phyloP scores from a whole-genome alignment of 2,797 vertebrate genomes.

The Propithecus deckenii region DNA sequence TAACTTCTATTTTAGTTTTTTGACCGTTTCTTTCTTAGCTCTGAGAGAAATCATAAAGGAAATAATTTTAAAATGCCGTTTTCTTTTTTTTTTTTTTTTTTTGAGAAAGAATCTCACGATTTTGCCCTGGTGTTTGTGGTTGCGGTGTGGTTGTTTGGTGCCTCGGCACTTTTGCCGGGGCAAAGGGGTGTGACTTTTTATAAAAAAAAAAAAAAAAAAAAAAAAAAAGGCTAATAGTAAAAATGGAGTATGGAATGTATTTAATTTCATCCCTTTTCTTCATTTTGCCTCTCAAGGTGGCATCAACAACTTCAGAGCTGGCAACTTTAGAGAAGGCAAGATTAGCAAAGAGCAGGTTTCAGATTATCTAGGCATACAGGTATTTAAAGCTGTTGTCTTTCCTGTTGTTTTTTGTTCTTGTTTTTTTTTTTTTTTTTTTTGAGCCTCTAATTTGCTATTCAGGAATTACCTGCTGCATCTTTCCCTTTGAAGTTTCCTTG shows the following conservation, averaged over 20 bases:
- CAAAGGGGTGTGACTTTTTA: too few relatives aligned
- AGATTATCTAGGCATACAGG: neutral
- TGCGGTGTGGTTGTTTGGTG: too few relatives aligned
- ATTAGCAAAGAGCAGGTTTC: neutral
- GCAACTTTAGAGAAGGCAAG: neutral
- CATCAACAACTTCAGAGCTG: neutral
- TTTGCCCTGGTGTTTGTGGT: too few relatives aligned
- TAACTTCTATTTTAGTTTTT: too few relatives aligned
- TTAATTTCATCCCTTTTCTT: neutral
- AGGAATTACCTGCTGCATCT: neutral
- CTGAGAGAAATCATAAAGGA: too few relatives aligned
- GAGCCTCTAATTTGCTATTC: neutral
- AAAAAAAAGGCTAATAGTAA: neutral
- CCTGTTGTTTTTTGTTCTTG: too few relatives aligned
- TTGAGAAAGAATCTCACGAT: too few relatives aligned
- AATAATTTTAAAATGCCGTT: too few relatives aligned
- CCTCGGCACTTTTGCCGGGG: too few relatives aligned
- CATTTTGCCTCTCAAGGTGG: neutral
- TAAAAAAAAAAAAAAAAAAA: neutral
- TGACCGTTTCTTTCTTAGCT: too few relatives aligned
- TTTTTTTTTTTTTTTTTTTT: too few relatives aligned
- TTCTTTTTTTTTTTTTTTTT: too few relatives aligned
- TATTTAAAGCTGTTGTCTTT: neutral
- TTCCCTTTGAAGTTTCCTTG: neutral
- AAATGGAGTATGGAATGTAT: neutral